Percentiles rank a stretch among this genome's conserved stretches.
Conservation (phyloP, 2,113 vertebrate species). For the Loxodonta africana region DNA sequence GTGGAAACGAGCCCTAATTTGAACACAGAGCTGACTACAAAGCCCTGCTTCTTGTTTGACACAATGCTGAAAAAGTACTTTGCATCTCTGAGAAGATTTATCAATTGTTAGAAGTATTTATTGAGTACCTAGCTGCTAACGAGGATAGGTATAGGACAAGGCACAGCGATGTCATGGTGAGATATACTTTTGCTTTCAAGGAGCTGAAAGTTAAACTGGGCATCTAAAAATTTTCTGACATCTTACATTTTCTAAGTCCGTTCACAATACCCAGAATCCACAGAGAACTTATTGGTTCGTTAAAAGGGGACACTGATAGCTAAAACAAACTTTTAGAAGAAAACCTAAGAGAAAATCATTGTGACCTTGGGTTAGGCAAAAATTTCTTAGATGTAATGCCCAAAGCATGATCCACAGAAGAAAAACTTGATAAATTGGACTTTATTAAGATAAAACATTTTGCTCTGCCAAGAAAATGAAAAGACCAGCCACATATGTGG, state of each 20-base stretch:
- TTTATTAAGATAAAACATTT: slow-evolving; percentile 5
- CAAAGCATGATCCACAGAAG: neutral
- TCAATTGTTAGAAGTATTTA: slow-evolving; percentile 43
- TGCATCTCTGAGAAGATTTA: neutral
- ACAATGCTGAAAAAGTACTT: neutral
- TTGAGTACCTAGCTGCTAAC: neutral
- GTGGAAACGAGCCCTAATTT: neutral
- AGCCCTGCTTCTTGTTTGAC: neutral
- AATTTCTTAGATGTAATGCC: slow-evolving; percentile 1
- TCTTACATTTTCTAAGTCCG: neutral
- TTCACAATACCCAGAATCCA: slow-evolving; percentile 4
- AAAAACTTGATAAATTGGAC: neutral
- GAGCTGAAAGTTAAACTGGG: neutral
- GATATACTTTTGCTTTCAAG: neutral
- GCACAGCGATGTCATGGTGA: neutral
- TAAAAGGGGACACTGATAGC: neutral
- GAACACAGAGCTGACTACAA: neutral
- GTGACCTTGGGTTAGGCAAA: slow-evolving; percentile 26
- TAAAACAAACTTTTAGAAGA: slow-evolving; percentile 13
- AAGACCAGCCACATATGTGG: neutral
- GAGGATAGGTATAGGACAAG: neutral
- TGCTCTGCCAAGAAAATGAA: neutral
- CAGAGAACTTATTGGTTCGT: neutral
- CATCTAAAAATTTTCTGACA: slow-evolving; percentile 30
- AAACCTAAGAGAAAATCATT: slow-evolving; percentile 16